A percentile compares a stretch with the other conserved stretches of the same genome.
Conservation (phyloP, 1,140 invertebrate species). For the Drosophila bocqueti region DNA sequence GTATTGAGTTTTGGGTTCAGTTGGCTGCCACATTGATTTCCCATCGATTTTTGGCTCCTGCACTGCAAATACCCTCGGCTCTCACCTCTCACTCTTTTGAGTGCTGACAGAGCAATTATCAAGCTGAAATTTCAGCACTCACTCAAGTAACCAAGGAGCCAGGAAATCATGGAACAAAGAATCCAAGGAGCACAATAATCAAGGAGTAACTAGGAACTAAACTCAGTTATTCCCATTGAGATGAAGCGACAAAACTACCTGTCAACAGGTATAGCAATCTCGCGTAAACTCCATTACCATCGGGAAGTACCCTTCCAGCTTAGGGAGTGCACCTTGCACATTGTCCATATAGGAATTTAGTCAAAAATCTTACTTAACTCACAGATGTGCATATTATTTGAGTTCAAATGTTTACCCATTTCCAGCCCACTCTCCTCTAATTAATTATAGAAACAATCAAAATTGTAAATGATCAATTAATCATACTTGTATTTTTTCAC, state of each 20-base stretch:
- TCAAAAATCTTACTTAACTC: not conserved
- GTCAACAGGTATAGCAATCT: conserved; percentile 4
- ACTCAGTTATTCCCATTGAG: not conserved
- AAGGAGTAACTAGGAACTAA: not conserved
- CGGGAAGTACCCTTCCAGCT: not conserved
- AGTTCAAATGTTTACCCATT: not conserved
- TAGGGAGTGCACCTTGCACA: not conserved
- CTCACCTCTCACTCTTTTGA: conserved; percentile 25
- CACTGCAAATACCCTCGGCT: conserved; percentile 30
- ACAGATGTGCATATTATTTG: not conserved
- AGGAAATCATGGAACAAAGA: not conserved
- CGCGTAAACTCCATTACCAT: conserved; percentile 32
- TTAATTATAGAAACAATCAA: conserved; percentile 2
- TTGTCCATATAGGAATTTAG: conserved; percentile 29
- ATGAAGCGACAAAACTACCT: no score
- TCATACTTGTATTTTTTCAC: conserved; percentile 2
- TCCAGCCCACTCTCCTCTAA: not conserved
- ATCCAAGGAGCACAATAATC: not conserved
- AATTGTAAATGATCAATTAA: not conserved
- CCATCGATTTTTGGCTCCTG: conserved; percentile 54
- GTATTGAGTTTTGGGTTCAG: conserved; percentile 43
- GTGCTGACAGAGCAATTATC: conserved; percentile 44
- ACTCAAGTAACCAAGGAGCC: not conserved
- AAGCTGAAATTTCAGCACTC: conserved; percentile 25
- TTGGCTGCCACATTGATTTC: conserved; percentile 61